Percentiles rank a stretch among this genome's conserved stretches.
phyloP scores from a whole-genome alignment of 2,113 vertebrate genomes.

The Chiloscyllium plagiosum region DNA sequence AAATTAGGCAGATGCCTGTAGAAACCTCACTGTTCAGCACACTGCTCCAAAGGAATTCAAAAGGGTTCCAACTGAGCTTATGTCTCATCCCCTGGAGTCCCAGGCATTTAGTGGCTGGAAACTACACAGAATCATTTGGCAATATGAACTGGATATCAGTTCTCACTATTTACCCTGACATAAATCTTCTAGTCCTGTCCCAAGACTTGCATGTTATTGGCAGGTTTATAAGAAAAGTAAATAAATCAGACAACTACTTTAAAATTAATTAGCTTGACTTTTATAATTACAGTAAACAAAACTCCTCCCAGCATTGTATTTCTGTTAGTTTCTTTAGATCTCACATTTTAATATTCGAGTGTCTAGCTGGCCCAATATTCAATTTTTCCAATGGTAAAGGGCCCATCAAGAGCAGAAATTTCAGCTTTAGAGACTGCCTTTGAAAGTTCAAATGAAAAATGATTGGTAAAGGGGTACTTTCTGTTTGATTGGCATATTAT shows the following conservation, averaged over 20 bases:
- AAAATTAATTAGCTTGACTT: neutral
- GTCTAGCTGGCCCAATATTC: neutral
- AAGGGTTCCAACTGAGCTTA: neutral
- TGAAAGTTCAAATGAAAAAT: neutral
- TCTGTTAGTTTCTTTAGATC: neutral
- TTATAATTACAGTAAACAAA: neutral
- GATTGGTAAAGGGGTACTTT: neutral
- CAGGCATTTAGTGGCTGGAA: neutral
- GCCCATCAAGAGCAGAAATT: neutral
- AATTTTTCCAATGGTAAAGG: neutral
- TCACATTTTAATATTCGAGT: neutral
- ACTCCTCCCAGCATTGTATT: neutral
- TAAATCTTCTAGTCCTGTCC: neutral
- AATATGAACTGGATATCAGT: neutral
- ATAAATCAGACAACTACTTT: neutral
- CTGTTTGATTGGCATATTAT: neutral
- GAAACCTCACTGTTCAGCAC: neutral
- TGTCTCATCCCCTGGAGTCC: neutral
- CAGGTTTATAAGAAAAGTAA: neutral
- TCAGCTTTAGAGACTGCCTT: neutral
- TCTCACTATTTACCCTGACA: neutral
- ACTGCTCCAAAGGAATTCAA: neutral
- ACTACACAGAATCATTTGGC: neutral
- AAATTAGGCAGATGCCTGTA: neutral
- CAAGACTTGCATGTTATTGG: neutral